Percentiles rank a stretch among this genome's conserved stretches.
Conservation (phyloP, 2,888 invertebrate genomes). For the Harpagoxenus sublaevis region DNA sequence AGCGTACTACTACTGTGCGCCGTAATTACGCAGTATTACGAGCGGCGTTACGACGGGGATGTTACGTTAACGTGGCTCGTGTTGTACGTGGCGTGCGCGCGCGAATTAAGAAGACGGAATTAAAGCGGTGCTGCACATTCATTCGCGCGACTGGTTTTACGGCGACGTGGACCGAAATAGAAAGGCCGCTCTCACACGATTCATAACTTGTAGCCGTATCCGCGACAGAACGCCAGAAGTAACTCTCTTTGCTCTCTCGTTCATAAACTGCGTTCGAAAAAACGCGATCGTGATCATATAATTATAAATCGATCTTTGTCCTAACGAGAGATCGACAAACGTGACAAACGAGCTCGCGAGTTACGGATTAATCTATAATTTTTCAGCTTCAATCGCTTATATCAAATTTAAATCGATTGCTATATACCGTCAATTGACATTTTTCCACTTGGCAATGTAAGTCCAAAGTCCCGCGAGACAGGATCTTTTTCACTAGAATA, state of each 20-base stretch:
- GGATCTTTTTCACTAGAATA: neutral
- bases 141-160: constrained; percentile 40
- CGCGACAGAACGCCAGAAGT: neutral
- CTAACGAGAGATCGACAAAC: neutral
- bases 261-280: neutral
- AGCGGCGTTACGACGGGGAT: constrained; percentile 50
- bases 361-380: neutral
- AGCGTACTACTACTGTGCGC: constrained; percentile 8
- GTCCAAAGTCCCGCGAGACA: neutral
- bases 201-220: neutral
- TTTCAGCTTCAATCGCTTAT: neutral
- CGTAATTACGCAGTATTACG: constrained; percentile 53
- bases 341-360: neutral
- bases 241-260: neutral
- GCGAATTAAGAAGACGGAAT: constrained; percentile 53
- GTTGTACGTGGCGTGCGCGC: constrained; percentile 42
- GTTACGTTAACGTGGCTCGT: constrained; percentile 47
- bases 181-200: constrained; percentile 27
- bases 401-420: neutral
- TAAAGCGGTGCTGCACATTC: constrained; percentile 50
- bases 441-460: too few relatives aligned
- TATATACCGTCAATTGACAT: neutral
- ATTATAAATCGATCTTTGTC: neutral
- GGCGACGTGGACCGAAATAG: constrained; percentile 14
- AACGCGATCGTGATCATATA: neutral